A percentile compares a stretch with the other conserved stretches of the same genome.
Evolutionary conservation across 2,113 vertebrate genomes (phyloP).

Genomic region (Scortum barcoo): DNA sequence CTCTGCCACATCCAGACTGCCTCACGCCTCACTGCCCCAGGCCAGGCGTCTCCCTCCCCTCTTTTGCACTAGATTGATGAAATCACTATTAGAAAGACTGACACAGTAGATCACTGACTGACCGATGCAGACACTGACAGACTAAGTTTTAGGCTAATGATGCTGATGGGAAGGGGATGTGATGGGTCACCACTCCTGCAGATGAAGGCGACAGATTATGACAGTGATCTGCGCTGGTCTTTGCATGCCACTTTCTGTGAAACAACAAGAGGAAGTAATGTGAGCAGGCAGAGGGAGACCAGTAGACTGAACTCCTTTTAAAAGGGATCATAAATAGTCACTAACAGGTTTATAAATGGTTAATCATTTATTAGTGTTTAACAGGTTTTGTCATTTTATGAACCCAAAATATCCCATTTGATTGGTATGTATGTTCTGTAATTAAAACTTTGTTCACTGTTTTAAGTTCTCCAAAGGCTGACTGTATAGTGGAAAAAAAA

Average conservation of each 20-base stretch:
- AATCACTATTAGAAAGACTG: slow-evolving; percentile 31
- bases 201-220: slow-evolving; percentile 45
- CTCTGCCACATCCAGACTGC: slow-evolving; percentile 57
- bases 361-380: not conserved
- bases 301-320: not conserved
- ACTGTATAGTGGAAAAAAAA: not conserved
- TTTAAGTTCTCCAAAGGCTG: not conserved
- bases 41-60: slow-evolving; percentile 28
- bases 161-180: slow-evolving; percentile 31
- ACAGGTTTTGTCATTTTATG: not conserved
- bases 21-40: slow-evolving; percentile 60
- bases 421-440: not conserved
- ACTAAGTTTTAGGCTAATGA: slow-evolving; percentile 31
- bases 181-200: slow-evolving; percentile 37
- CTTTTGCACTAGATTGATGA: slow-evolving; percentile 60
- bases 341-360: not conserved
- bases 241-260: slow-evolving; percentile 35
- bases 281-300: slow-evolving; percentile 10
- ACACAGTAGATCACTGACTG: slow-evolving; percentile 18
- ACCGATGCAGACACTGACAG: not conserved
- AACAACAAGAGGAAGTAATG: slow-evolving; percentile 13
- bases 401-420: not conserved
- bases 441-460: not conserved
- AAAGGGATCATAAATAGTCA: not conserved
- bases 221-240: slow-evolving; percentile 29